Conservation (phyloP, 2,113 vertebrate species). For the Campylorhamphus procurvoides region DNA sequence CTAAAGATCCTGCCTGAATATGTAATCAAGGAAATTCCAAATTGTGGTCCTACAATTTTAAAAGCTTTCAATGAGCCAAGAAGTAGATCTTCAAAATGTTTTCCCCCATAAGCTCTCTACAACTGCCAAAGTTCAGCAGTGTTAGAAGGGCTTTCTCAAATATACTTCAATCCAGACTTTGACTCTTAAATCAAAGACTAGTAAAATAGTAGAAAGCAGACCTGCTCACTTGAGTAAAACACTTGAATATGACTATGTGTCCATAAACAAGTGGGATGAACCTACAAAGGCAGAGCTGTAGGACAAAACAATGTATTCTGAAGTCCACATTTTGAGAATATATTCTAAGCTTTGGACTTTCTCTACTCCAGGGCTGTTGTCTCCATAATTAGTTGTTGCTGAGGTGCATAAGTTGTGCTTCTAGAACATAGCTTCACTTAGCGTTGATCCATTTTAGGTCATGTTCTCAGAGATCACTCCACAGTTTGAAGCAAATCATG, state of each 20-base stretch:
- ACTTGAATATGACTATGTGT: neutral
- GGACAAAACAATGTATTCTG: neutral
- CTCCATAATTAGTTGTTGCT: neutral
- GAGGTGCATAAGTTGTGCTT: neutral
- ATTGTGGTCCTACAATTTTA: rapidly evolving
- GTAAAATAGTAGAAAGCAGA: neutral
- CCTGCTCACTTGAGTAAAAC: neutral
- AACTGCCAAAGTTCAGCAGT: rapidly evolving
- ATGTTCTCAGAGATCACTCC: neutral
- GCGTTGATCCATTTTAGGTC: neutral
- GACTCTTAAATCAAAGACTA: neutral
- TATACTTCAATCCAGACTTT: neutral
- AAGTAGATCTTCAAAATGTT: neutral
- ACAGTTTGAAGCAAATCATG: neutral
- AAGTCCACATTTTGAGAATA: neutral
- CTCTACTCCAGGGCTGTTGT: neutral
- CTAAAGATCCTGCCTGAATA: neutral
- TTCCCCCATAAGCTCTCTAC: neutral
- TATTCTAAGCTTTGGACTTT: neutral
- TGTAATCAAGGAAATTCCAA: neutral
- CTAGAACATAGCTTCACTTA: neutral
- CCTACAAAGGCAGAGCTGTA: neutral
- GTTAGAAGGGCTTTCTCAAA: neutral
- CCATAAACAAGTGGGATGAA: neutral
- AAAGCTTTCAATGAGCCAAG: neutral